A percentile compares a stretch with the other conserved stretches of the same genome.
Evolutionary conservation across 92 coral and sea anemone genomes (phyloP).

Genomic region (Epizoanthus scotinus): DNA sequence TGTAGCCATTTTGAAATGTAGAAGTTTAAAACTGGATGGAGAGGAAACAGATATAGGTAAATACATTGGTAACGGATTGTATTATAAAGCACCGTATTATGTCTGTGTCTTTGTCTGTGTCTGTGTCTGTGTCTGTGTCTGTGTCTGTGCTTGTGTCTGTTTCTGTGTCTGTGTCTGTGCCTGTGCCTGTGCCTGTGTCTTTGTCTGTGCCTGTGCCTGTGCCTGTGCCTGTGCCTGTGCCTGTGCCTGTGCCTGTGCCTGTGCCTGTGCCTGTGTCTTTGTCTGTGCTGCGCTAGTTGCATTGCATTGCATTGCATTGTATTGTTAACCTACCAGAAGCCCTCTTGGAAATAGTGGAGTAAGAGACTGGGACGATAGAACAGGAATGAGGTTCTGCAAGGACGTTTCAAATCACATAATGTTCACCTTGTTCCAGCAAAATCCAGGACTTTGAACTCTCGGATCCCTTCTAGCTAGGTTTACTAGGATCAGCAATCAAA

Average conservation of each 20-base stretch:
- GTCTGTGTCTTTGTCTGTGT: neutral
- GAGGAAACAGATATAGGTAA: constrained; percentile 70
- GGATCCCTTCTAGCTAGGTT: no score
- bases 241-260: neutral
- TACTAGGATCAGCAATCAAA: no score
- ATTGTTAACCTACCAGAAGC: no score
- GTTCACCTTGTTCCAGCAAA: no score
- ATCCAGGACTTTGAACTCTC: no score
- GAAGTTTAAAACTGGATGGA: constrained; percentile 65
- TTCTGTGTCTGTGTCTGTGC: neutral
- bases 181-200: neutral
- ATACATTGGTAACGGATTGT: constrained; percentile 10
- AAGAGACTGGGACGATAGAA: no score
- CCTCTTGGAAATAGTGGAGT: no score
- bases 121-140: neutral
- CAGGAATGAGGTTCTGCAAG: no score
- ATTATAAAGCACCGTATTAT: neutral
- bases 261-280: no score
- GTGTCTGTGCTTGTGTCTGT: neutral
- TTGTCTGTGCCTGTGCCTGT: neutral
- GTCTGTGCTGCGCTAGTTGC: neutral
- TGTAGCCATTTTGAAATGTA: constrained; percentile 78
- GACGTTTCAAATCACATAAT: no score
- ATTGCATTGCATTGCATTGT: neutral
- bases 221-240: no score